These are phyloP conservation scores for Catalaphyllia jardinei DNA, from an alignment of 64 coral and sea anemone species.

Conservation along the genomic window DNA sequence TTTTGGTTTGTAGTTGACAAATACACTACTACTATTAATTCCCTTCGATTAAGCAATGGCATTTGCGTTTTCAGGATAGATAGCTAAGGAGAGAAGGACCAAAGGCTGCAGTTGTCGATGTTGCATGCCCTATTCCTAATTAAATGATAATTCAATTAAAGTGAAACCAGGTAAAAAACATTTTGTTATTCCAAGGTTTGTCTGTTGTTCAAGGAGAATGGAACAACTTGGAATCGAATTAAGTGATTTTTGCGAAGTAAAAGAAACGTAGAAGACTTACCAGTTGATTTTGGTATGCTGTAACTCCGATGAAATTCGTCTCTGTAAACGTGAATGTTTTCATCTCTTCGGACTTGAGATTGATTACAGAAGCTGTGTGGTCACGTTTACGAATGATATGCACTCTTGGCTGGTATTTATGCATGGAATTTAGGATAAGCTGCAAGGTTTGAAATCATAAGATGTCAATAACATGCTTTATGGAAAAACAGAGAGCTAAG, in stretches of 20 bases:
- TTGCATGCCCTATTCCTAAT: conserved; percentile 48
- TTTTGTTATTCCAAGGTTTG: neutral
- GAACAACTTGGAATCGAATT: neutral
- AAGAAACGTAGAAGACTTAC: conserved; percentile 46
- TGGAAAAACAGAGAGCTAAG: too few species aligned
- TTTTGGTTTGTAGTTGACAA: too few species aligned
- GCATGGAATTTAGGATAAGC: conserved; percentile 99
- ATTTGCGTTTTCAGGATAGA: neutral
- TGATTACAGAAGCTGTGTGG: conserved; percentile 99
- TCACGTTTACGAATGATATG: conserved; percentile 96
- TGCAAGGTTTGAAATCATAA: conserved; percentile 22
- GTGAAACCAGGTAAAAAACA: neutral
- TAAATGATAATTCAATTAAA: conserved; percentile 50
- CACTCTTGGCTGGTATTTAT: conserved; percentile 96
- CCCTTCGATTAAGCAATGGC: too few species aligned
- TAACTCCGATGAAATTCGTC: conserved; percentile 95
- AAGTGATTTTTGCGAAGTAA: neutral
- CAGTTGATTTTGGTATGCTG: conserved; percentile 98
- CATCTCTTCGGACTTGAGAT: conserved; percentile 98
- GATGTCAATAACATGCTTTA: neutral
- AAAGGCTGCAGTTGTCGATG: neutral
- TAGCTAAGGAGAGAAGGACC: neutral
- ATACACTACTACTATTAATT: neutral
- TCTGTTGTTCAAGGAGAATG: neutral
- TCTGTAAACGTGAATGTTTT: conserved; percentile 91